Evolutionary conservation across 2,797 vertebrate species (phyloP).

Genomic region (Pogonophryne albipinna): DNA sequence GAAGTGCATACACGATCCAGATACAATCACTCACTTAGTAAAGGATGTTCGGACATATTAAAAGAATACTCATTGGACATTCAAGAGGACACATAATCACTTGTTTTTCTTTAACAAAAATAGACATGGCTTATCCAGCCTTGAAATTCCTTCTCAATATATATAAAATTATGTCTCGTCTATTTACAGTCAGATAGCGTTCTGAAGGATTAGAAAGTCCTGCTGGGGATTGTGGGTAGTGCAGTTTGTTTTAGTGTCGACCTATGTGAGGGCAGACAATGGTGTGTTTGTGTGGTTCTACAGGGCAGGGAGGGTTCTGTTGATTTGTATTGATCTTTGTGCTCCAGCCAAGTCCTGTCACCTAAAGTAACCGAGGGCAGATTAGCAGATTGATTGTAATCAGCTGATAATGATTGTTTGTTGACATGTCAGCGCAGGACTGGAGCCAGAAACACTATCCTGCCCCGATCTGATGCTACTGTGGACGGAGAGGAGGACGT

Average conservation of each 20-base stretch:
- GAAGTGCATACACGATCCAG: constrained; percentile 79
- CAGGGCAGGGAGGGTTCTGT: constrained; percentile 17
- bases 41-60: constrained; percentile 76
- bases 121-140: constrained; percentile 88
- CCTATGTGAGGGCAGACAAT: constrained; percentile 45
- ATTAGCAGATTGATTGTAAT: constrained; percentile 71
- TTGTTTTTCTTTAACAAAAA: constrained; percentile 88
- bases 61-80: constrained; percentile 81
- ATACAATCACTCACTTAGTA: constrained; percentile 83
- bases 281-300: constrained; percentile 43
- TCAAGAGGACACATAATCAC: constrained; percentile 80
- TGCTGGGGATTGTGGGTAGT: constrained; percentile 80
- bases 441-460: constrained; percentile 50
- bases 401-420: constrained; percentile 65
- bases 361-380: constrained; percentile 34
- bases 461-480: constrained; percentile 59
- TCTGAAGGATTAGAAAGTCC: constrained; percentile 84
- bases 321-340: constrained; percentile 24
- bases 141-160: constrained; percentile 87
- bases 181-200: constrained; percentile 87
- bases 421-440: constrained; percentile 36
- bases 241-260: constrained; percentile 68
- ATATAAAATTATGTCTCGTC: constrained; percentile 86
- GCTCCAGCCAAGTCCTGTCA: constrained; percentile 55
- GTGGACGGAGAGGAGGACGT: constrained; percentile 37